phyloP scores from a whole-genome alignment of 35 echinoderm and acorn worm species.

The Apostichopus californicus region DNA sequence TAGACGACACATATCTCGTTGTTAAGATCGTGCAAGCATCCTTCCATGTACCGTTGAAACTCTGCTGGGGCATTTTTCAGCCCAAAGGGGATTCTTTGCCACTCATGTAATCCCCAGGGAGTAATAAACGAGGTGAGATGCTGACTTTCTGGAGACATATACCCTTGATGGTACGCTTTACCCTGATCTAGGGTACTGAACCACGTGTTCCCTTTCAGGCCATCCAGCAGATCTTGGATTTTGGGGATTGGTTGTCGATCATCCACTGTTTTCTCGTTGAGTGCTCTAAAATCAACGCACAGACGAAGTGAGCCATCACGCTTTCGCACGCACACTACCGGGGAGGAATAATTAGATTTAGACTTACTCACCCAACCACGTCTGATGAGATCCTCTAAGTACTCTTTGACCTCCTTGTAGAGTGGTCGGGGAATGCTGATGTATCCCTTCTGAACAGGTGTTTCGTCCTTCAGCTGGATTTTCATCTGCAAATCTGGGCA shows the following conservation, averaged over 20 bases:
- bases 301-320: constrained; percentile 29
- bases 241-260: constrained; percentile 67
- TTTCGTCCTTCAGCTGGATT: constrained; percentile 43
- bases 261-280: constrained; percentile 48
- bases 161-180: constrained; percentile 13
- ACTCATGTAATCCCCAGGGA: constrained; percentile 7
- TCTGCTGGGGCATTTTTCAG: too few species aligned
- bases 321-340: constrained; percentile 40
- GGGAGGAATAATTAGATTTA: constrained; percentile 46
- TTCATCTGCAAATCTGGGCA: constrained; percentile 55
- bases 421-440: constrained; percentile 51
- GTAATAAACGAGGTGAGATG: constrained; percentile 9
- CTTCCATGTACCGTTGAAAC: too few species aligned
- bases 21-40: too few species aligned
- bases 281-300: constrained; percentile 33
- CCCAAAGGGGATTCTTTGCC: constrained; percentile 17
- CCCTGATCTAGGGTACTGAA: constrained; percentile 69
- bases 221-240: constrained; percentile 75
- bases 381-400: constrained; percentile 22
- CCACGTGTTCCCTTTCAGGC: constrained; percentile 57
- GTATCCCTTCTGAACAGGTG: constrained; percentile 59
- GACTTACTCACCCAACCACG: constrained; percentile 42
- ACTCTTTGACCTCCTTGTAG: constrained; percentile 42
- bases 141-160: constrained; percentile 24
- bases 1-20: too few species aligned